Evolutionary conservation across 2,113 vertebrate genomes (phyloP), one percentile per base, ranked within the genome.

Genomic region (Aphelocoma coerulescens): DNA sequence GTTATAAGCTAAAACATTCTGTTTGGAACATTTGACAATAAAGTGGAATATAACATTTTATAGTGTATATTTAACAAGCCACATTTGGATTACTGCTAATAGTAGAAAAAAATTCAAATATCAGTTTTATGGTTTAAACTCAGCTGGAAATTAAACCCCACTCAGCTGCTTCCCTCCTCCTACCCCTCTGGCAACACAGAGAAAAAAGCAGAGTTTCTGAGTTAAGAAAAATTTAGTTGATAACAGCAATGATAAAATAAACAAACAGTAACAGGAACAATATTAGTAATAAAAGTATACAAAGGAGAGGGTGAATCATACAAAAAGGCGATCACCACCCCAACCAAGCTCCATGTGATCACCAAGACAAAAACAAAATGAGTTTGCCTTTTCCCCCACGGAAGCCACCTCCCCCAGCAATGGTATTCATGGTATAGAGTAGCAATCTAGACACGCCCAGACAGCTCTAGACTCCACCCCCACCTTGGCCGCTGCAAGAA

Each of bases 121-220:
- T 32, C 37, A 44, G 18, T 44, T 11, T 10, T 52, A 15, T 44
- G 15, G 9, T 44, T 61, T 52, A 69, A 77, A 68, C 18, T 52
- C 46, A 43, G 21, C 22, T 59, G 21, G 44, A 77, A 59, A 77
- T 51, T 18, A 68, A 77, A 44, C 49, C 37, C 32, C 14, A 37
- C 4, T 77, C 37, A 37, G 33, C 14, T 2, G 0, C 26, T 58
- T 58, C 20, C 35, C 16, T 67, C 20, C 16, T 24, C 13, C 16
- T 33, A 18, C 9, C 5, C 5, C 21, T 44, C 37, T 77, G 33
- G 18, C 0, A 0, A 52, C 17, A 68, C 9, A 0, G 1, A 76
- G 37, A 67, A 35, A 75, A 67, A 35, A 30, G 7, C 12, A 49
- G 14, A 33, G 8, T 32, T 76, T 51, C 44, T 51, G 32, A 76